Evolutionary conservation across 2,888 invertebrate species (phyloP).

Genomic region (Rhamnusium bicolor): DNA sequence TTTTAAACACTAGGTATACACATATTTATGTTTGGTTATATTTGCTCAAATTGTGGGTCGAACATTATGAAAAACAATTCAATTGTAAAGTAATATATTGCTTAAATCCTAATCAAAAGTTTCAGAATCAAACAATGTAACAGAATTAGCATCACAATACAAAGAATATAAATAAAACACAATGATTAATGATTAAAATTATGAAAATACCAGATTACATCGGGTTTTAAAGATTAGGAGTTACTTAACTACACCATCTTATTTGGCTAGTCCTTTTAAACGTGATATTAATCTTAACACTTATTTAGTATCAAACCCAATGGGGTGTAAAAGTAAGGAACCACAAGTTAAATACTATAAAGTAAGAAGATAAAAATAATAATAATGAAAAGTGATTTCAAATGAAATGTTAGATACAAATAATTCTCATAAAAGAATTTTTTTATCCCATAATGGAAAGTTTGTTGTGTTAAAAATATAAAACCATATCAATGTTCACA

Average conservation of each 20-base stretch:
- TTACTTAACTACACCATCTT: background rate
- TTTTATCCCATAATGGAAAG: too few species aligned
- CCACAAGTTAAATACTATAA: too few species aligned
- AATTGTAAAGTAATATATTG: background rate
- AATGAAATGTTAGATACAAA: too few species aligned
- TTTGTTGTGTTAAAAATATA: too few species aligned
- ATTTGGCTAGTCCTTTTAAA: background rate
- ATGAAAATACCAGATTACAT: constrained; percentile 23
- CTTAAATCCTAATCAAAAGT: background rate
- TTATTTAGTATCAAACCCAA: background rate
- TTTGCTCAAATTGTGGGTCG: too few species aligned
- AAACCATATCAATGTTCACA: too few species aligned
- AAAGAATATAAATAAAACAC: constrained; percentile 16
- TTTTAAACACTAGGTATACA: too few species aligned
- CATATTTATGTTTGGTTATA: too few species aligned
- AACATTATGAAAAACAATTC: background rate
- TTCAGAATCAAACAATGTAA: background rate
- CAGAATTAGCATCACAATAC: constrained; percentile 13
- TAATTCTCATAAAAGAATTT: too few species aligned
- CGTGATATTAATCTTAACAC: constrained; percentile 1
- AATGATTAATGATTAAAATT: constrained; percentile 3
- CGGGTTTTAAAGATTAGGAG: constrained; percentile 16
- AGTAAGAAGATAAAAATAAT: too few species aligned
- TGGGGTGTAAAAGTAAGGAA: background rate
- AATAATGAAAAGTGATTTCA: too few species aligned